Base-by-base conservation (phyloP, 2,888 invertebrate species). In the Notodonta dromedarius region DNA sequence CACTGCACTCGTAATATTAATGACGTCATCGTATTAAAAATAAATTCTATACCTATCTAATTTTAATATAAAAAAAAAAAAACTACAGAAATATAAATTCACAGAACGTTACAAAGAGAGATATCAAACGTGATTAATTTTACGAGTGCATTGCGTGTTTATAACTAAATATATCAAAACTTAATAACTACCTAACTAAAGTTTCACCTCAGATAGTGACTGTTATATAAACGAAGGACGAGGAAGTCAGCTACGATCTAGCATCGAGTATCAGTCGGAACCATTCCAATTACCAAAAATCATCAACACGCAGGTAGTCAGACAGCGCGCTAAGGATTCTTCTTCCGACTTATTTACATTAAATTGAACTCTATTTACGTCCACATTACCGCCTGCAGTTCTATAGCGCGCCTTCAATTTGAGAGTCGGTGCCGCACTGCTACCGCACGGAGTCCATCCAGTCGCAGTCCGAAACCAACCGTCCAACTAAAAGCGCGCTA, bases 151-250 rank as follows among this genome's bases (percentile, higher is more conserved):
- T 70, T 76, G 85, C 77, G 57, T 63, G 60, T 73, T 78, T 80
- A 82, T 71, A 44, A 82, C 80, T 83, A 82, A 78, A 80, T 78
- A 81, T 78, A 78, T 78, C 63, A 73, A 86, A 88, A 89, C 87
- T 87, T 89, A 90, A 84, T 71, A 77, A 76, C 55, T 55, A 55
- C 5, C 83, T 85, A 88, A 80, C 80, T 84, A 88, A 86, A 85
- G 83, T 86, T 84, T 82, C 79, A 87, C 84, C 84, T 88, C 83
- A 80, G 84, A 87, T 85, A 83, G 69, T 75, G 70, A 72, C 66
- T 65, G 70, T 66, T 71, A 62, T 64, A 70, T 35, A 58, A 66
- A 70, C 62, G 62, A 59, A 65, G 62, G 69, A 76, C 67, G 71
- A 77, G 75, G 76, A 78, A n/a, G 56, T 56, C 56, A 4, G 56